Conservation (phyloP, 2,797 vertebrate genomes). For the Furcifer pardalis region DNA sequence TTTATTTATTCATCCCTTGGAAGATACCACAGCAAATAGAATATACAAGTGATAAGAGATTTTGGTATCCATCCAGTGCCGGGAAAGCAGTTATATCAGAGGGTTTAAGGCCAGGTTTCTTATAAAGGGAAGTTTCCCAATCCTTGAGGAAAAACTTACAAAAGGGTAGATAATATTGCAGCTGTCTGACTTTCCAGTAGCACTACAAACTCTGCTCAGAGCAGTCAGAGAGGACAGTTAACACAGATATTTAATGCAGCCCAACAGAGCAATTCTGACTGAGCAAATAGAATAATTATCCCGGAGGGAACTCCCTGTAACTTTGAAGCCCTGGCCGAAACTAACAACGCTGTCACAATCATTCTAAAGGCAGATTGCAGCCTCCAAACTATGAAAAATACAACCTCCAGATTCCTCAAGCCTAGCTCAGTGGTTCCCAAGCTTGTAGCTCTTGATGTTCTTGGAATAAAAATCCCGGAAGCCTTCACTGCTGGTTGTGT, state of each 20-base stretch:
- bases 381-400: too few species aligned
- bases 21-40: background rate
- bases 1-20: slow-evolving; percentile 21
- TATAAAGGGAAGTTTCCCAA: background rate
- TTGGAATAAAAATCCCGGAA: too few species aligned
- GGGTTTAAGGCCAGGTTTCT: background rate
- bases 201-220: background rate
- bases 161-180: background rate
- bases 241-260: background rate
- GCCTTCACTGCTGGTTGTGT: too few species aligned
- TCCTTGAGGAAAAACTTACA: background rate
- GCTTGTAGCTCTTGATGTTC: too few species aligned
- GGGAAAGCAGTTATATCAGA: background rate
- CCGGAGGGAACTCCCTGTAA: background rate
- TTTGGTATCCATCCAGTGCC: background rate
- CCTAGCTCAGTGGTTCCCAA: too few species aligned
- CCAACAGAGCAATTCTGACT: background rate
- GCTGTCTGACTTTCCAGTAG: background rate
- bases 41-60: background rate
- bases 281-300: background rate
- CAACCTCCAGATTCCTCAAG: too few species aligned
- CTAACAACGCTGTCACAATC: fast-evolving
- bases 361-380: background rate
- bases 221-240: background rate
- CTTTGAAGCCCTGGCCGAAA: background rate